Evolutionary conservation across 2,797 vertebrate species (phyloP).

Genomic region (Avahi laniger): DNA sequence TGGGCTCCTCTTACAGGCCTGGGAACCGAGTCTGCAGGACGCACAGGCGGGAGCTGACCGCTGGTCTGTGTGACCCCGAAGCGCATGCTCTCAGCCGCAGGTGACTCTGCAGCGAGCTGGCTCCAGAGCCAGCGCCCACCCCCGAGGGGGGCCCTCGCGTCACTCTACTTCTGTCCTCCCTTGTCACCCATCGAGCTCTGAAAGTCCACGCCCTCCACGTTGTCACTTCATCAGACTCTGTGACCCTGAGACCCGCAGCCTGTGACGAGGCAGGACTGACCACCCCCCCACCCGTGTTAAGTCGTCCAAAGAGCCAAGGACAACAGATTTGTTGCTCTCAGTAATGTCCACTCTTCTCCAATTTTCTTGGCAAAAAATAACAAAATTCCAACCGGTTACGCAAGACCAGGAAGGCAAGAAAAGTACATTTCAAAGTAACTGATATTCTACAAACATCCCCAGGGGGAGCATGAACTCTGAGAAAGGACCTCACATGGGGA

Average conservation of each 20-base stretch:
- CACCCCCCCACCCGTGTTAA: background rate
- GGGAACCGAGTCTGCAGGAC: background rate
- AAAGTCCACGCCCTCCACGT: background rate
- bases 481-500: background rate
- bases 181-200: background rate
- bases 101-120: background rate
- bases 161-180: background rate
- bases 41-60: background rate
- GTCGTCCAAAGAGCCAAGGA: background rate
- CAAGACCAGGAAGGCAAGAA: constrained; percentile 49
- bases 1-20: background rate
- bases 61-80: background rate
- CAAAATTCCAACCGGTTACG: constrained; percentile 15
- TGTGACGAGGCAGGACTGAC: too few species aligned
- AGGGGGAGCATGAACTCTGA: background rate
- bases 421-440: background rate
- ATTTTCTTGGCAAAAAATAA: constrained; percentile 31
- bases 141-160: too few species aligned
- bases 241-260: background rate
- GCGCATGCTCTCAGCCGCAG: background rate
- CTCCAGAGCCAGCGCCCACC: background rate
- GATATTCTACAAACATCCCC: constrained; percentile 38
- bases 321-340: background rate
- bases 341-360: background rate
- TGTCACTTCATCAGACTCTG: background rate